Percentiles rank a stretch among this genome's conserved stretches.
These are phyloP conservation scores for Larimichthys polyactis DNA, from an alignment of 2,113 vertebrate genomes.

Conservation along the genomic window DNA sequence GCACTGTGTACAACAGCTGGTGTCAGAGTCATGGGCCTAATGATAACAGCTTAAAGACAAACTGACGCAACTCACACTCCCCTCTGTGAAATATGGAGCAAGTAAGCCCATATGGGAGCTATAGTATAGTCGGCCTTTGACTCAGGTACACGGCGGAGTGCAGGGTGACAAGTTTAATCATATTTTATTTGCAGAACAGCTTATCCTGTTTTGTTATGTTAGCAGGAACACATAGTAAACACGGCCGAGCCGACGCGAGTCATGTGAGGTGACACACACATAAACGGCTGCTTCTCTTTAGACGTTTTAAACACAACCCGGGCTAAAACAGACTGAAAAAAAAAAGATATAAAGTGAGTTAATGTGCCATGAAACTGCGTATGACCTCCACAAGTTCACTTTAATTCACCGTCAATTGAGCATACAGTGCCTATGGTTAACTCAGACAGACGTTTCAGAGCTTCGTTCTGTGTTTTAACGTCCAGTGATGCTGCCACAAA, in stretches of 20 bases:
- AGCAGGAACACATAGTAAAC: constrained; percentile 21
- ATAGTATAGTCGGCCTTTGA: constrained; percentile 18
- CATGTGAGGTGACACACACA: constrained; percentile 35
- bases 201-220: neutral
- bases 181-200: constrained; percentile 23
- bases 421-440: neutral
- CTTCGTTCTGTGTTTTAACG: neutral
- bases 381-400: neutral
- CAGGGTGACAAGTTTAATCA: neutral
- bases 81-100: constrained; percentile 52
- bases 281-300: neutral
- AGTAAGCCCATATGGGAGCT: constrained; percentile 25
- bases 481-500: too few species aligned
- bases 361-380: neutral
- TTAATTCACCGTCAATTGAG: neutral
- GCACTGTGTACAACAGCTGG: constrained; percentile 76
- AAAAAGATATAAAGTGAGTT: neutral
- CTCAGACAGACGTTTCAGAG: neutral
- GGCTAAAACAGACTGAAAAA: neutral
- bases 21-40: constrained; percentile 63
- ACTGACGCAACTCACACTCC: constrained; percentile 67
- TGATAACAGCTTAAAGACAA: constrained; percentile 73
- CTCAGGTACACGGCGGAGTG: neutral
- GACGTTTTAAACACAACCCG: neutral
- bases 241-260: constrained; percentile 12